Percentiles rank a stretch among this genome's conserved stretches.
phyloP scores from a whole-genome alignment of 2,797 vertebrate genomes.

The Melanotaenia trifasciata region DNA sequence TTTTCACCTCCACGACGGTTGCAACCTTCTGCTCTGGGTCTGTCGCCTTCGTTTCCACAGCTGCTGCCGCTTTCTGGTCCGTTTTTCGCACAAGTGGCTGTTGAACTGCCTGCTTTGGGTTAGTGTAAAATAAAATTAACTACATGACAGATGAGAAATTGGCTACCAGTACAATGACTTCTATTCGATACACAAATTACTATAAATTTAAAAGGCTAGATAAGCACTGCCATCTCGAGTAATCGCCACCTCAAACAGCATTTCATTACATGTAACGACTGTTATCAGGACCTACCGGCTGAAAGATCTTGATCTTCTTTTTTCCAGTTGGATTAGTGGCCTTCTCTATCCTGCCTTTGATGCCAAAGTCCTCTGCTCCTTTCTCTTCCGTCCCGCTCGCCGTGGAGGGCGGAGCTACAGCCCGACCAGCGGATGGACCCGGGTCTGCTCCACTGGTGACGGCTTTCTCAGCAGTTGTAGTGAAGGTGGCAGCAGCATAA shows the following conservation, averaged over 20 bases:
- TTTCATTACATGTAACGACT: neutral
- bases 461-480: constrained; percentile 13
- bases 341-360: constrained; percentile 99
- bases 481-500: neutral
- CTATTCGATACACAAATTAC: neutral
- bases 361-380: constrained; percentile 88
- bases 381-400: constrained; percentile 70
- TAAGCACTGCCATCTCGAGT: too few species aligned
- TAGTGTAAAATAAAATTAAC: constrained; percentile 49
- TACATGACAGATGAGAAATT: neutral
- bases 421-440: constrained; percentile 21
- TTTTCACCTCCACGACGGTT: constrained; percentile 72
- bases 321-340: constrained; percentile 96
- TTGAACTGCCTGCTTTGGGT: constrained; percentile 67
- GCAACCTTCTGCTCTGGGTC: constrained; percentile 63
- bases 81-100: constrained; percentile 50
- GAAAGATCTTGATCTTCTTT: constrained; percentile 99
- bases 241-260: too few species aligned
- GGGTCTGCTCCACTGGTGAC: constrained; percentile 31
- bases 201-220: neutral
- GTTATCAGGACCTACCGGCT: constrained; percentile 89
- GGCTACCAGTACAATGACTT: neutral
- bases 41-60: constrained; percentile 34
- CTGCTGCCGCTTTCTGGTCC: constrained; percentile 37
- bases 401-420: constrained; percentile 1